Base-by-base conservation (phyloP, 2,113 vertebrate species). In the Dromiciops gliroides region DNA sequence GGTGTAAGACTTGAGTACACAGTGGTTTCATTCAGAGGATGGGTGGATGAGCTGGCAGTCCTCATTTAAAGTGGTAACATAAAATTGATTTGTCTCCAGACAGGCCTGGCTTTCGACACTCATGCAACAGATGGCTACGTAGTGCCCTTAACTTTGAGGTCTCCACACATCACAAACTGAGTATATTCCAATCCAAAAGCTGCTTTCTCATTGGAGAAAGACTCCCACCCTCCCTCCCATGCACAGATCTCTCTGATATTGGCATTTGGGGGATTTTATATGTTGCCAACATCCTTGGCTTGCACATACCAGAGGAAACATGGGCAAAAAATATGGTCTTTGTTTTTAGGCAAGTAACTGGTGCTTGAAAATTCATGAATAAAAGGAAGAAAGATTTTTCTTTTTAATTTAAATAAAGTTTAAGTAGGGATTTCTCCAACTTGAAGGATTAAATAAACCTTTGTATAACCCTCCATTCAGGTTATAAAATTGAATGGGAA, bases 71-170 rank as follows among this genome's bases (percentile, higher is more conserved):
- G 51, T 16, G 22, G 51, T 75, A 89, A 67, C 50, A n/a, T 37
- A 49, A 52, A 31, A 47, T 50, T 90, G 52, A 44, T 89, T 94
- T 96, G 88, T 49, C 88, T 97, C 47, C 1, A 49, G 93, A 92
- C 26, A 92, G 52, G 9, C 89, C 50, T 95, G 6, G 67, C 94
- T 83, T 94, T 56, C 48, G 48, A 56, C 19, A 14, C 28, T 0
- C 0, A 23, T 95, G 96, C 96, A 98, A 91, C 97, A 98, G 93
- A 96, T 97, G 94, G 93, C 52, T 97, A 75, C 67, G 91, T 56
- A 90, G 23, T 88, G 31, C 94, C 93, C 28, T 3, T 67, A 48
- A 0, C 11, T 91, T 31, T 50, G 24, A 19, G 26, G 10, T 91
- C 90, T 91, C 75, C 3, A 19, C 75, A n/a, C 0, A 0, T 94